phyloP scores from a whole-genome alignment of 2,797 vertebrate genomes.

The Aulostomus chinensis region DNA sequence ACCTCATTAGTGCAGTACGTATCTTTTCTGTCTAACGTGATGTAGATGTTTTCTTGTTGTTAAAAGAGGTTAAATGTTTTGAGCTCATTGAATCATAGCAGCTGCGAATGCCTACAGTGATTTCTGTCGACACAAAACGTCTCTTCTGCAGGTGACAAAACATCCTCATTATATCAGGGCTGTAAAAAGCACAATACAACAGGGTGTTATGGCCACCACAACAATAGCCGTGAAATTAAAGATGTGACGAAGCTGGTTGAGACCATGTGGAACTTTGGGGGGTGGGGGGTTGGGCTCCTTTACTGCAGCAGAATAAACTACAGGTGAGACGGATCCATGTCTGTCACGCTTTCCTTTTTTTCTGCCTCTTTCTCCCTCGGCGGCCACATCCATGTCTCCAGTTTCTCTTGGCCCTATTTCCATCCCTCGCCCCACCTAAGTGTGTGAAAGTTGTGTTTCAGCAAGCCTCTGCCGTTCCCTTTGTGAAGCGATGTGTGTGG shows the following conservation, averaged over 20 bases:
- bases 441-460: slow-evolving; percentile 56
- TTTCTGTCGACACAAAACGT: slow-evolving; percentile 43
- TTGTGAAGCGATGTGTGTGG: neutral
- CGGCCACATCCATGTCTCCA: slow-evolving; percentile 57
- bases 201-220: slow-evolving; percentile 49
- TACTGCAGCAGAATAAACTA: slow-evolving; percentile 18
- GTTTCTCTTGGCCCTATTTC: slow-evolving; percentile 69
- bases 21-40: too few relatives aligned
- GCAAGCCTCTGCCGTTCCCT: neutral
- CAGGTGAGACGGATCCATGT: slow-evolving; percentile 49
- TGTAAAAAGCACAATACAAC: slow-evolving; percentile 56
- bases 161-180: slow-evolving; percentile 43
- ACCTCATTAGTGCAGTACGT: too few relatives aligned
- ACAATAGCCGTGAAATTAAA: slow-evolving; percentile 73
- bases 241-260: slow-evolving; percentile 48
- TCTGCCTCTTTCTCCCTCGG: slow-evolving; percentile 31
- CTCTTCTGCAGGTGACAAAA: slow-evolving; percentile 55
- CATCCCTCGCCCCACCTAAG: slow-evolving; percentile 45
- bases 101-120: slow-evolving; percentile 47
- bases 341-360: slow-evolving; percentile 39
- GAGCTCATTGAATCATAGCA: slow-evolving; percentile 38
- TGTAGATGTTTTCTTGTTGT: neutral
- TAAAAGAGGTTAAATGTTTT: slow-evolving; percentile 53
- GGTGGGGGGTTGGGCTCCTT: neutral
- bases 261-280: slow-evolving; percentile 18